Base-by-base conservation (phyloP, 2,797 vertebrate genomes). In the Apogon talboti region DNA sequence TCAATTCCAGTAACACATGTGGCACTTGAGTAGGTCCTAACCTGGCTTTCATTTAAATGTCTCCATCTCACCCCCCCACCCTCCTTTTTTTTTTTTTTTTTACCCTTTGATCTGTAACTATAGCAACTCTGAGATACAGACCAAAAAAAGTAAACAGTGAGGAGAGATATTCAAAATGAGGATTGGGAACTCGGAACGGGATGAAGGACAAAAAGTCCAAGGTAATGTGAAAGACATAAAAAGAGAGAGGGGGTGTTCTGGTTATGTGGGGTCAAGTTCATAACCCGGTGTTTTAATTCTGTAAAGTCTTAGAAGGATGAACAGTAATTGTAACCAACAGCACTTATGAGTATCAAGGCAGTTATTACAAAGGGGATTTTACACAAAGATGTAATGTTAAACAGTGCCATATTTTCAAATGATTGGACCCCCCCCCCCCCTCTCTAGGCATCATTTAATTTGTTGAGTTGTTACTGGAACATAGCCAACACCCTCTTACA, bases 21-120 rank as follows among this genome's bases (percentile, higher is more conserved):
- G 69, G 66, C 65, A 66, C 65, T 75, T n/a, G 30, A 60, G 74
- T 69, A 63, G 60, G 76, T 76, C 65, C 63, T 57, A 75, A 76
- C 76, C 84, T 79, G 74, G 74, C 79, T 83, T 83, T 75, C 55
- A 79, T 82, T 86, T 71, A n/a, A n/a, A n/a, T n/a, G n/a, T n/a
- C n/a, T n/a, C n/a, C n/a, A n/a, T n/a, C n/a, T n/a, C n/a, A n/a
- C n/a, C n/a, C n/a, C n/a, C n/a, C n/a, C n/a, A n/a, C n/a, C n/a
- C n/a, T n/a, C n/a, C n/a, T n/a, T n/a, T n/a, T n/a, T n/a, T n/a
- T n/a, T n/a, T n/a, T n/a, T n/a, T n/a, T n/a, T n/a, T n/a, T n/a
- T n/a, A n/a, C 21, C 21, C 71, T 74, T 64, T 54, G 72, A 81
- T 68, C 77, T 66, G 87, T 90, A 81, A 74, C 87, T 86, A 87